These are phyloP conservation scores for Sepiola atlantica DNA, from an alignment of 2,888 invertebrate genomes.

Conservation along the genomic window DNA sequence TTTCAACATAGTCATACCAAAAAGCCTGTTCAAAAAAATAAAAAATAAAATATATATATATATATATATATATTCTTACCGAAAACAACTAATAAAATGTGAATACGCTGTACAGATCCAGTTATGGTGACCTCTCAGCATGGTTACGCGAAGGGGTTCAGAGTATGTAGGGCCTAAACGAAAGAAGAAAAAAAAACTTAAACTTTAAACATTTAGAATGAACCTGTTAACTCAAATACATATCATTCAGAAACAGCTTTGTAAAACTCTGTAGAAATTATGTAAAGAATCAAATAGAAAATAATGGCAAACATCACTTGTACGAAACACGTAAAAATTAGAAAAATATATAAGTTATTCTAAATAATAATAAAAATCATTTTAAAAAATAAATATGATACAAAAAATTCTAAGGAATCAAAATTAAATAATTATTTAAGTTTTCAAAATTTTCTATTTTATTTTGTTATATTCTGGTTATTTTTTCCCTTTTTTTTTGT, in stretches of 20 bases:
- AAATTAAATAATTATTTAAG: neutral
- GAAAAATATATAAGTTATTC: no score
- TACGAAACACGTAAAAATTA: no score
- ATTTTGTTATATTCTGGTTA: neutral
- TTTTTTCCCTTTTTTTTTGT: neutral
- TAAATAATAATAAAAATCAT: neutral
- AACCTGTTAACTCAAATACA: neutral
- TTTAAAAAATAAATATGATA: neutral
- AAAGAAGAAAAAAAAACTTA: neutral
- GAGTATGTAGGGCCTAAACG: neutral
- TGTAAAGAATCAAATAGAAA: neutral
- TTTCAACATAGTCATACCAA: no score
- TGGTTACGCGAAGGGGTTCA: constrained; percentile 69
- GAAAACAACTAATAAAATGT: constrained; percentile 95
- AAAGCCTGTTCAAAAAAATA: neutral
- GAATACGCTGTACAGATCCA: constrained; percentile 98
- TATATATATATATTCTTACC: constrained; percentile 80
- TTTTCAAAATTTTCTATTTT: neutral
- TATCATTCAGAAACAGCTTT: no score
- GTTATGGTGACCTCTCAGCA: constrained; percentile 88
- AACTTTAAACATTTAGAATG: neutral
- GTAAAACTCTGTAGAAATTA: no score
- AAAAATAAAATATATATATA: no score
- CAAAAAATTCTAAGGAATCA: no score
- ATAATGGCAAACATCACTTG: no score